Conservation (phyloP, 2,797 vertebrate species). For the Enoplosus armatus region DNA sequence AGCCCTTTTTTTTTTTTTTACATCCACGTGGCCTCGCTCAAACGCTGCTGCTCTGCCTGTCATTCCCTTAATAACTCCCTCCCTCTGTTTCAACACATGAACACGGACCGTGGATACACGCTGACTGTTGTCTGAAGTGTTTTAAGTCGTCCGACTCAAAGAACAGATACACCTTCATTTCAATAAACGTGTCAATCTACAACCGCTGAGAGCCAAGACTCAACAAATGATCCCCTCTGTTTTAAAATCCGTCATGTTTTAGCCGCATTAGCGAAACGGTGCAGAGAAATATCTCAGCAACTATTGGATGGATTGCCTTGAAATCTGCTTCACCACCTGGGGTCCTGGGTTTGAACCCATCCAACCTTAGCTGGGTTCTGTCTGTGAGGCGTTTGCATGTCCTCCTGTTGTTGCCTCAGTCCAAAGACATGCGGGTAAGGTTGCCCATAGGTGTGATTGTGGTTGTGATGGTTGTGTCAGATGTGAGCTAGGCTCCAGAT, state of each 20-base stretch:
- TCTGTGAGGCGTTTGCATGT: too few species aligned
- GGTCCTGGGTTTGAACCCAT: too few species aligned
- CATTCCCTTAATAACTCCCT: constrained; percentile 45
- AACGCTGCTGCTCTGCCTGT: constrained; percentile 36
- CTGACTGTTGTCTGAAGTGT: constrained; percentile 11
- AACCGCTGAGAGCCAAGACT: background rate
- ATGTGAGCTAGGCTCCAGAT: background rate
- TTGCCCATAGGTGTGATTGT: background rate
- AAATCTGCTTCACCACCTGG: too few species aligned
- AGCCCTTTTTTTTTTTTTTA: constrained; percentile 49
- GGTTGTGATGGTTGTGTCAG: background rate
- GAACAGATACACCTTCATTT: constrained; percentile 11
- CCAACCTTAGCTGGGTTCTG: too few species aligned
- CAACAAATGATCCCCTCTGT: background rate
- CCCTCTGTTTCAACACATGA: background rate
- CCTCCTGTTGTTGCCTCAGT: too few species aligned
- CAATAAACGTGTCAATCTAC: background rate
- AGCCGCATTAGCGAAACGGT: background rate
- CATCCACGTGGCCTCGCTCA: constrained; percentile 38
- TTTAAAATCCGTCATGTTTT: background rate
- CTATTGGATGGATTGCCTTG: background rate
- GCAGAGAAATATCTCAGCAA: background rate
- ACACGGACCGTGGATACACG: constrained; percentile 2
- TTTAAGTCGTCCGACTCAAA: constrained; percentile 5
- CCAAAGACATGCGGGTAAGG: too few species aligned